Conservation (phyloP, 1,140 invertebrate species). For the Sitophilus oryzae region DNA sequence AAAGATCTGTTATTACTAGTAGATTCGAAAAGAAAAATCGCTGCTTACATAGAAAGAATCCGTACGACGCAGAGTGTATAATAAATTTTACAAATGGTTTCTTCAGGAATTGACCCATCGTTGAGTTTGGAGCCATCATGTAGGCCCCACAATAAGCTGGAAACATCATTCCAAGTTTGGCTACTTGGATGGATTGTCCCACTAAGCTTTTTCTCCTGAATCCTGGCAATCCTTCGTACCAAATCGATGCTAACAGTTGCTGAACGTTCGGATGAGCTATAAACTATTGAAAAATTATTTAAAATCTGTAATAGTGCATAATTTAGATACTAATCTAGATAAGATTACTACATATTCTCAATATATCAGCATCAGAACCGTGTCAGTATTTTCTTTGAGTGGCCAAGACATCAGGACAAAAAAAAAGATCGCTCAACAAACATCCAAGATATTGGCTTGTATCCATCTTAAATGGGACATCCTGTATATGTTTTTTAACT, state of each 20-base stretch:
- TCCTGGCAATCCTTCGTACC: conserved; percentile 87
- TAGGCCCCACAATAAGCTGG: conserved; percentile 80
- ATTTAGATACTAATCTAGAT: too few relatives aligned
- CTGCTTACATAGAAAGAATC: conserved; percentile 80
- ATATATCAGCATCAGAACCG: too few relatives aligned
- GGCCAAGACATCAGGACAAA: too few relatives aligned
- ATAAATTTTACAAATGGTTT: conserved; percentile 94
- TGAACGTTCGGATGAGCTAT: conserved; percentile 89
- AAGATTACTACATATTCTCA: too few relatives aligned
- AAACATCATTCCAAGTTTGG: conserved; percentile 71
- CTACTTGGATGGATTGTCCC: conserved; percentile 59
- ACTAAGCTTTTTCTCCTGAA: conserved; percentile 67
- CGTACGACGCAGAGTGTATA: conserved; percentile 83
- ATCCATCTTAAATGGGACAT: too few relatives aligned
- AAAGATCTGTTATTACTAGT: not conserved
- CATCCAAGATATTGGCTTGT: too few relatives aligned
- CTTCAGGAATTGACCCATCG: conserved; percentile 70
- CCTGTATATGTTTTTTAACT: too few relatives aligned
- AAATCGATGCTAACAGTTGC: conserved; percentile 80
- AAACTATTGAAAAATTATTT: too few relatives aligned
- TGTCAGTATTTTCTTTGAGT: too few relatives aligned
- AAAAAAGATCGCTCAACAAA: too few relatives aligned
- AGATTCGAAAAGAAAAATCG: too few relatives aligned
- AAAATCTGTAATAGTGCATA: too few relatives aligned
- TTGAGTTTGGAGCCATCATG: conserved; percentile 70